A percentile compares a stretch with the other conserved stretches of the same genome.
Evolutionary conservation across 2,888 invertebrate species (phyloP).

Genomic region (Drosophila lutescens): DNA sequence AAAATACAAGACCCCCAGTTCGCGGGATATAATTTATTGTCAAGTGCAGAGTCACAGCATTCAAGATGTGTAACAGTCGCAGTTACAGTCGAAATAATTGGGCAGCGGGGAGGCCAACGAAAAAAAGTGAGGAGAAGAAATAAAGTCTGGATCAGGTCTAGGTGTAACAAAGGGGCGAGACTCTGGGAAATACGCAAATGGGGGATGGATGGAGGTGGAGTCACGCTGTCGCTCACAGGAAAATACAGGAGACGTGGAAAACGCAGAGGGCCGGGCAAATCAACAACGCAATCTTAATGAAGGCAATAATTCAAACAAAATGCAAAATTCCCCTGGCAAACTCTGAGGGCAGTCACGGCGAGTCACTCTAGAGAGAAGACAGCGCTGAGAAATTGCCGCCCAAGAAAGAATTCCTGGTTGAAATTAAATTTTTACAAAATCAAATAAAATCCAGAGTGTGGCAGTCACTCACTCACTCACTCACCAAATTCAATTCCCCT

Average conservation of each 20-base stretch:
- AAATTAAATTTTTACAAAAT: conserved; percentile 78
- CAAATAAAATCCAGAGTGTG: conserved; percentile 72
- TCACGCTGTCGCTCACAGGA: conserved; percentile 69
- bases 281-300: conserved; percentile 80
- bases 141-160: conserved; percentile 33
- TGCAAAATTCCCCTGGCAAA: conserved; percentile 76
- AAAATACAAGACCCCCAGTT: conserved; percentile 61
- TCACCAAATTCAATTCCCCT: conserved; percentile 8
- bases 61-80: conserved; percentile 55
- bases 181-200: conserved; percentile 29
- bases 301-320: conserved; percentile 80
- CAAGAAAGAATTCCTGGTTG: conserved; percentile 68
- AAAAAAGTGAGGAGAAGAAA: conserved; percentile 1
- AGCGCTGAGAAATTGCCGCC: conserved; percentile 70
- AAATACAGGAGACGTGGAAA: background rate
- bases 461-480: conserved; percentile 37
- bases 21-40: conserved; percentile 74
- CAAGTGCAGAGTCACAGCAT: conserved; percentile 74
- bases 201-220: conserved; percentile 44
- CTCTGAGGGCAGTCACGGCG: conserved; percentile 65
- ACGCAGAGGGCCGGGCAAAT: conserved; percentile 48
- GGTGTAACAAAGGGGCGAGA: conserved; percentile 42
- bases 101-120: conserved; percentile 21
- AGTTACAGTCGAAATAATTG: conserved; percentile 39
- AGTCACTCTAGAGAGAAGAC: conserved; percentile 46